Evolutionary conservation across 30 jellyfish, hydroid and myxozoan species (phyloP).

Genomic region (Turritopsis dohrnii): DNA sequence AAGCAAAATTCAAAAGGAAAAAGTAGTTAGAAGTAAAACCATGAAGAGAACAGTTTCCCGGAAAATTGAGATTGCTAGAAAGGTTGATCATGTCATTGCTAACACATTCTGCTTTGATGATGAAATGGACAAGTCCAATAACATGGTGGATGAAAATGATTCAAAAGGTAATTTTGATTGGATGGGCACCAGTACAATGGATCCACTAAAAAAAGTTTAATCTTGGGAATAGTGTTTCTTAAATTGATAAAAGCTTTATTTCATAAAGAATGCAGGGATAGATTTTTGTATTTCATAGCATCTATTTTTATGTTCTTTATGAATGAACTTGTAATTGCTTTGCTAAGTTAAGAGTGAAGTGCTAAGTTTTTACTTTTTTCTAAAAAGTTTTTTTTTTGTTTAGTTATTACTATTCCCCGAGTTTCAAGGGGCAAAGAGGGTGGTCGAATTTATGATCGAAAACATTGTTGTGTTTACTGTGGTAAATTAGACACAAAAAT

Average conservation of each 20-base stretch:
- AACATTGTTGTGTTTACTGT: conserved; percentile 30
- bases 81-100: neutral
- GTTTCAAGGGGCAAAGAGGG: conserved; percentile 14
- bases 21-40: neutral
- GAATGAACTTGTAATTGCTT: no score
- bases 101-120: neutral
- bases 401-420: conserved; percentile 23
- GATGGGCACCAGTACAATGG: no score
- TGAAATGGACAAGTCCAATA: neutral
- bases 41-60: neutral
- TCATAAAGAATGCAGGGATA: no score
- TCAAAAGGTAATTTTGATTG: neutral
- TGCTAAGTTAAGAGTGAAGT: no score
- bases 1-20: neutral
- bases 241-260: no score
- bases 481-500: conserved; percentile 12
- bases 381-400: neutral
- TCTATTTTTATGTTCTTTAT: neutral
- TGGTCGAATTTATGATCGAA: conserved; percentile 23
- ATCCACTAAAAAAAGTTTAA: no score
- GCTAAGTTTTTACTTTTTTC: no score
- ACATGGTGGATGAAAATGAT: neutral
- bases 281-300: neutral
- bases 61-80: neutral
- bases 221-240: no score